phyloP scores from a whole-genome alignment of 2,797 vertebrate species.

The Dendrocincla tyrannina region DNA sequence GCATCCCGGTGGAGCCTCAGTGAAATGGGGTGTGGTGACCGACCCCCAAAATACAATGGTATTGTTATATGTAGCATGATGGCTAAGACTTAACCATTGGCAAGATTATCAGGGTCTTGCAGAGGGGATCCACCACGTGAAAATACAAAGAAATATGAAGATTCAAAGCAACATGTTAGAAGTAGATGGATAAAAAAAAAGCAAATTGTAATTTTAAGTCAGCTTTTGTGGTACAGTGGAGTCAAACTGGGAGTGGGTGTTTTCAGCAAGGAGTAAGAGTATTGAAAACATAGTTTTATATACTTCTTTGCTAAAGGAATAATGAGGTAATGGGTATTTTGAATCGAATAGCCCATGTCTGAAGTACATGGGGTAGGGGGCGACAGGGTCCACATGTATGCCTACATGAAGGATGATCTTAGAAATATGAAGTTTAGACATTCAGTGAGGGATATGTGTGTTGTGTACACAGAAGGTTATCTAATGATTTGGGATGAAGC shows the following conservation, averaged over 20 bases:
- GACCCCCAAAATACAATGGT: accelerated
- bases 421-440: neutral
- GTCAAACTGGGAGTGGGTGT: neutral
- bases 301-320: neutral
- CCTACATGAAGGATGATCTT: neutral
- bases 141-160: neutral
- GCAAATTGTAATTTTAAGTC: neutral
- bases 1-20: neutral
- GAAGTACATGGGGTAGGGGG: neutral
- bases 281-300: neutral
- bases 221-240: neutral
- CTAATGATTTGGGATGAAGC: neutral
- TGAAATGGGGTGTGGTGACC: neutral
- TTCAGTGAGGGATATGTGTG: neutral
- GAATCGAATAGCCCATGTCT: neutral
- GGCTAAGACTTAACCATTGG: neutral
- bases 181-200: neutral
- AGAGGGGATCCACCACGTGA: neutral
- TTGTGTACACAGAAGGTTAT: neutral
- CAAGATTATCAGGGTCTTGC: neutral
- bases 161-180: neutral
- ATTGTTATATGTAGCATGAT: neutral
- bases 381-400: accelerated
- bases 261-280: neutral
- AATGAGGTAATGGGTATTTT: neutral